Percentiles rank a stretch among this genome's conserved stretches.
Conservation (phyloP, 2,113 vertebrate species). For the Grammomys dolichurus region DNA sequence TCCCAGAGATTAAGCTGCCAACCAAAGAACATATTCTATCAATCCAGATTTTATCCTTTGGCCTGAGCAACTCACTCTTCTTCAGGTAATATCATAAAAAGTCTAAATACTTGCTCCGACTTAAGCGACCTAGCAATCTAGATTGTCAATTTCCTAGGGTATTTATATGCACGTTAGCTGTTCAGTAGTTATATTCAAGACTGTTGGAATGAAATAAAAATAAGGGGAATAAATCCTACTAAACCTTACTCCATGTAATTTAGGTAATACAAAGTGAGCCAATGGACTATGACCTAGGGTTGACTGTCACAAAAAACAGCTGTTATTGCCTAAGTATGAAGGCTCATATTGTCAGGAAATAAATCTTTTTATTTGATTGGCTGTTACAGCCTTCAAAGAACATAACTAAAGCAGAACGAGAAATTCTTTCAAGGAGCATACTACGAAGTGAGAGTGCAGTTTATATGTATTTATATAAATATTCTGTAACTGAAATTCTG, state of each 20-base stretch:
- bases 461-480: constrained; percentile 46
- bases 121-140: not conserved
- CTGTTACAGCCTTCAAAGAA: not conserved
- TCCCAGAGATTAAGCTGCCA: no score
- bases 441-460: not conserved
- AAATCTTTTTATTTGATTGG: not conserved
- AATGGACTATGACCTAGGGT: not conserved
- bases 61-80: not conserved
- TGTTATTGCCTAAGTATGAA: not conserved
- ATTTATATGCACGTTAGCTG: not conserved
- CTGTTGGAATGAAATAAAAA: not conserved
- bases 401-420: constrained; percentile 9
- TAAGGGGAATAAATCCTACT: not conserved
- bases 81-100: not conserved
- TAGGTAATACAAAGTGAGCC: not conserved
- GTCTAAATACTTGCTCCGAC: not conserved
- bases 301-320: not conserved
- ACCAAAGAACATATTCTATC: not conserved
- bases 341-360: not conserved
- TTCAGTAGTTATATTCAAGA: no score
- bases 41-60: not conserved
- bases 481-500: constrained; percentile 36
- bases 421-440: constrained; percentile 36
- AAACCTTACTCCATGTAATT: not conserved
- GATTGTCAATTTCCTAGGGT: not conserved